A percentile compares a stretch with the other conserved stretches of the same genome.
phyloP scores from a whole-genome alignment of 2,888 invertebrate species.

The Auanema sp. region DNA sequence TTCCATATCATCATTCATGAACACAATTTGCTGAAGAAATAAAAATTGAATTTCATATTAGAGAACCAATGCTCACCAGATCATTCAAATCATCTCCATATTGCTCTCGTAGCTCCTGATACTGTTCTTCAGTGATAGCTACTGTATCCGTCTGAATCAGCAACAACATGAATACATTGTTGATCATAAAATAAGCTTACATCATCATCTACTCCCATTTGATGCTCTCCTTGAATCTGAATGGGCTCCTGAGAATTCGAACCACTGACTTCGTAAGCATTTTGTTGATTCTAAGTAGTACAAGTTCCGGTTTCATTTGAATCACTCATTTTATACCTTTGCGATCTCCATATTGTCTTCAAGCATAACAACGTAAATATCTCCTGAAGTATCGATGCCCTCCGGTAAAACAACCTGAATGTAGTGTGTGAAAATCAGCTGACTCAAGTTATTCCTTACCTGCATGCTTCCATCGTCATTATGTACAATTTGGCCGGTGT shows the following conservation, averaged over 20 bases:
- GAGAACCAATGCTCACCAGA: constrained; percentile 24
- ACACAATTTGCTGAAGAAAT: constrained; percentile 32
- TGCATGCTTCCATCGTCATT: constrained; percentile 29
- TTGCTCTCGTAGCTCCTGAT: constrained; percentile 31
- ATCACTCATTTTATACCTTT: too few relatives aligned
- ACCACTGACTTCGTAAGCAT: constrained; percentile 1
- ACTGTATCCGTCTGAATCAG: not conserved
- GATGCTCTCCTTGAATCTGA: constrained; percentile 1
- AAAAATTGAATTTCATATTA: not conserved
- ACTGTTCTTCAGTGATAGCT: constrained; percentile 25
- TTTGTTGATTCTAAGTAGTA: not conserved
- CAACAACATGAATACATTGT: not conserved
- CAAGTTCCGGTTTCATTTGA: too few relatives aligned
- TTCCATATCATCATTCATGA: constrained; percentile 26
- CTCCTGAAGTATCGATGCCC: constrained; percentile 10
- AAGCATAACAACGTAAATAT: constrained; percentile 19
- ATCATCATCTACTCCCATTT: constrained; percentile 16
- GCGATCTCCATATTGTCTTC: constrained; percentile 10
- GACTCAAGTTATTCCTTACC: too few relatives aligned
- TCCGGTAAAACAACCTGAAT: constrained; percentile 21
- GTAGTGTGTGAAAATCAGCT: too few relatives aligned
- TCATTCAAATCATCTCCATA: constrained; percentile 30
- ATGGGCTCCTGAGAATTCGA: constrained; percentile 4
- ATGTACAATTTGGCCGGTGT: constrained; percentile 23
- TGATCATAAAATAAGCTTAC: constrained; percentile 3